phyloP scores from a whole-genome alignment of 2,888 invertebrate species.

The Muschampia plurimacula region DNA sequence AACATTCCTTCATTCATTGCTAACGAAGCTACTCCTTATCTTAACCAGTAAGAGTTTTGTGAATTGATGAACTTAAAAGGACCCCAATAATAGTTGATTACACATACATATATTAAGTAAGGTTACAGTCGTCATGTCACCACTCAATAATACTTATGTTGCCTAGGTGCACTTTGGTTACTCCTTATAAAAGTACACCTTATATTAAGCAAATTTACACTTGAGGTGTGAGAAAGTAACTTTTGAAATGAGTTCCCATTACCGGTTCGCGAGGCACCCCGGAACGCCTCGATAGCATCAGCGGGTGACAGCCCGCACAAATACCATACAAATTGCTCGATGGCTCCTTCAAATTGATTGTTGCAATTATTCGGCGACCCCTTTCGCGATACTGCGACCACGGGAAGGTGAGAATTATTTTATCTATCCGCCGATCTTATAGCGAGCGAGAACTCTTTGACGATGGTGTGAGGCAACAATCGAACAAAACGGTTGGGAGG shows the following conservation, averaged over 20 bases:
- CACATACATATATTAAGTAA: too few species aligned
- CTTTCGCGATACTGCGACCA: constrained; percentile 75
- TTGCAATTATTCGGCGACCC: constrained; percentile 84
- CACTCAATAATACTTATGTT: not conserved
- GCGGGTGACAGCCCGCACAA: constrained; percentile 85
- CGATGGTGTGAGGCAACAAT: constrained; percentile 77
- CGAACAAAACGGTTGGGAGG: constrained; percentile 59
- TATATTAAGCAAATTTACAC: constrained; percentile 54
- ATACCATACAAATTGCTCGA: constrained; percentile 85
- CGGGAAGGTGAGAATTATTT: constrained; percentile 83
- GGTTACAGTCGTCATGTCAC: not conserved
- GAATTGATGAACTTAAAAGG: too few species aligned
- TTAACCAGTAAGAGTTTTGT: too few species aligned
- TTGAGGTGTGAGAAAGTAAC: constrained; percentile 81
- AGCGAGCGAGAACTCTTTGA: constrained; percentile 73
- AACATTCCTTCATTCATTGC: too few species aligned
- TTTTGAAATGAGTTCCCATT: constrained; percentile 73
- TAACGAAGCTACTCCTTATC: too few species aligned
- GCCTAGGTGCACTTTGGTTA: not conserved
- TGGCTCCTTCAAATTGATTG: constrained; percentile 83
- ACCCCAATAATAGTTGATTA: too few species aligned
- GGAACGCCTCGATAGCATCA: constrained; percentile 78
- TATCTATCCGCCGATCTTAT: constrained; percentile 75
- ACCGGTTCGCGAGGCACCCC: constrained; percentile 63
- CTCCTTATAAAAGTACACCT: constrained; percentile 9